phyloP scores from a whole-genome alignment of 2,888 invertebrate species.

The Steromphala cineraria region DNA sequence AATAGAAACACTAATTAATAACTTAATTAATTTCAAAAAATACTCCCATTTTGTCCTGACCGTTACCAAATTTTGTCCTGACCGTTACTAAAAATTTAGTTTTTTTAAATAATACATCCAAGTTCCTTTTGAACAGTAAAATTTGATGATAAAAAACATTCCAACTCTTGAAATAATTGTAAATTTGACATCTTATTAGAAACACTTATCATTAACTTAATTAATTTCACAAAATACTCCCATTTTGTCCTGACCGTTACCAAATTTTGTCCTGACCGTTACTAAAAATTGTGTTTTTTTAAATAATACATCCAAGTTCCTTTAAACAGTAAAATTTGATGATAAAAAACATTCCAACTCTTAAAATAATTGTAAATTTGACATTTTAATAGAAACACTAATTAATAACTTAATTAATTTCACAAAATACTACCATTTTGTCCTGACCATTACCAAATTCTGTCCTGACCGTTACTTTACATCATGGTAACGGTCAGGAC shows the following conservation, averaged over 20 bases:
- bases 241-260: no score
- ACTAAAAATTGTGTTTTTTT: no score
- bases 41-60: neutral
- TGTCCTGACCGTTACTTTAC: constrained; percentile 7
- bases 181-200: no score
- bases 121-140: neutral
- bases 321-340: no score
- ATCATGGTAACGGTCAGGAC: constrained; percentile 7
- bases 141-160: no score
- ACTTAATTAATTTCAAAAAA: neutral
- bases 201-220: no score
- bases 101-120: neutral
- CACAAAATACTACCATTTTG: constrained; percentile 2
- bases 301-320: no score
- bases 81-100: neutral
- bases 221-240: no score
- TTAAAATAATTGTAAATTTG: neutral
- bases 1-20: neutral
- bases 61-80: constrained; percentile 3
- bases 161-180: no score
- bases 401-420: neutral
- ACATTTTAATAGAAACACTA: neutral
- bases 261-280: no score
- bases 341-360: neutral
- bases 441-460: neutral